A percentile compares a stretch with the other conserved stretches of the same genome.
phyloP scores from a whole-genome alignment of 2,797 vertebrate genomes.

The Catamblyrhynchus diadema region DNA sequence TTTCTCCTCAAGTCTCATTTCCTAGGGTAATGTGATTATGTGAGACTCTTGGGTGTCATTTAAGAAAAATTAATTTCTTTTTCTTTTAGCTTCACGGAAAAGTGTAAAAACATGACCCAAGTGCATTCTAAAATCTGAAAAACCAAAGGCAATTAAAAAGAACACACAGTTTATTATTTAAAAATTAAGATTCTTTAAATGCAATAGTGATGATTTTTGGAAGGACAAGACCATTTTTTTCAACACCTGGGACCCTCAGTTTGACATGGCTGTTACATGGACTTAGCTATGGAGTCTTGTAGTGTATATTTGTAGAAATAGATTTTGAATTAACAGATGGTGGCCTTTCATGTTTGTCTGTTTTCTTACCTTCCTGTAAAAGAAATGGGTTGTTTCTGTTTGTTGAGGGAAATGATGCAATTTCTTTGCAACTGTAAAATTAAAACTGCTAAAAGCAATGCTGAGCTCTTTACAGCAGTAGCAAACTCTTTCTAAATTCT shows the following conservation, averaged over 20 bases:
- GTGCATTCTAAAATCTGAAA: background rate
- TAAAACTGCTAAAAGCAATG: background rate
- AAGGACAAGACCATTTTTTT: background rate
- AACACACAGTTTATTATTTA: background rate
- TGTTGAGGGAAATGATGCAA: background rate
- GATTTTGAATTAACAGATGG: background rate
- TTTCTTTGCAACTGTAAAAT: background rate
- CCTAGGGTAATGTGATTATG: constrained; percentile 1
- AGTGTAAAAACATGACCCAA: background rate
- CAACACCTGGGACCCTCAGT: background rate
- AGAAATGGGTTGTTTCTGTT: background rate
- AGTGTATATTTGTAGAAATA: background rate
- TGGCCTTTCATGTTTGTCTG: background rate
- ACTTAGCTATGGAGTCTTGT: background rate
- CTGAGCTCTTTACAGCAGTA: background rate
- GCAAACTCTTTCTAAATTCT: background rate
- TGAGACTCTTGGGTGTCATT: background rate
- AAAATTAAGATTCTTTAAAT: background rate
- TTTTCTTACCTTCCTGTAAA: background rate
- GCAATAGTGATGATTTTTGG: background rate
- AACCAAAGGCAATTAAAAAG: background rate
- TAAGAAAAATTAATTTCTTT: constrained; percentile 2
- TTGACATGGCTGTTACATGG: background rate
- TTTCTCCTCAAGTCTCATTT: constrained; percentile 10
- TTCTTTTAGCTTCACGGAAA: background rate